These are phyloP conservation scores for Falco columbarius DNA, from an alignment of 2,797 vertebrate species.

Conservation along the genomic window DNA sequence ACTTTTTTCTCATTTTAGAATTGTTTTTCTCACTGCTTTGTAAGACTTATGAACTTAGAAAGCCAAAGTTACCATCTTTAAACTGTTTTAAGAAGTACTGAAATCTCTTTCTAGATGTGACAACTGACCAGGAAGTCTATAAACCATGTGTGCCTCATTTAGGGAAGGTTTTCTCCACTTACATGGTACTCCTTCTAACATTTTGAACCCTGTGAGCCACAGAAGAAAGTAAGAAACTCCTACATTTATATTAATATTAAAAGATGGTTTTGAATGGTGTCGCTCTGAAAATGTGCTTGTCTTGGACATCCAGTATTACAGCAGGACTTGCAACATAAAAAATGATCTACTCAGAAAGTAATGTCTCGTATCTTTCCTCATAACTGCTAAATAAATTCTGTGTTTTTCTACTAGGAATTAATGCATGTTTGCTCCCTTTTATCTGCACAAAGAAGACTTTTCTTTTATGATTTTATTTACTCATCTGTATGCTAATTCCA, in stretches of 20 bases:
- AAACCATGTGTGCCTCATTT: fast-evolving
- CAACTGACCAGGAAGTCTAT: not conserved
- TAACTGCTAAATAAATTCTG: not conserved
- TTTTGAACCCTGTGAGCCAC: not conserved
- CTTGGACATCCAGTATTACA: not conserved
- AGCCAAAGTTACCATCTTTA: not conserved
- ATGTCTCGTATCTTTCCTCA: not conserved
- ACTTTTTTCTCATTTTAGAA: not conserved
- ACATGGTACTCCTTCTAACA: not conserved
- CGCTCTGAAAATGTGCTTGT: not conserved
- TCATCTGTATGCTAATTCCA: not conserved
- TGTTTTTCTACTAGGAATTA: not conserved
- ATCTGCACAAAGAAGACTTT: not conserved
- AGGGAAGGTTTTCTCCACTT: not conserved
- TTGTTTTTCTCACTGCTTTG: not conserved
- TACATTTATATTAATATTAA: not conserved
- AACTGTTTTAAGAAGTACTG: not conserved
- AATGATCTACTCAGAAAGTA: not conserved
- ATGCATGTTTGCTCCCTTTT: not conserved
- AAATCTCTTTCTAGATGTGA: not conserved
- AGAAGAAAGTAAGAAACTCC: not conserved
- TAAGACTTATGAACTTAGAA: not conserved
- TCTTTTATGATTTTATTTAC: not conserved
- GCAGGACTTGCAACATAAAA: not conserved
- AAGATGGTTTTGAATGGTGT: not conserved